These are phyloP conservation scores for Glyptemys insculpta DNA, from an alignment of 2,797 vertebrate genomes.

Conservation along the genomic window DNA sequence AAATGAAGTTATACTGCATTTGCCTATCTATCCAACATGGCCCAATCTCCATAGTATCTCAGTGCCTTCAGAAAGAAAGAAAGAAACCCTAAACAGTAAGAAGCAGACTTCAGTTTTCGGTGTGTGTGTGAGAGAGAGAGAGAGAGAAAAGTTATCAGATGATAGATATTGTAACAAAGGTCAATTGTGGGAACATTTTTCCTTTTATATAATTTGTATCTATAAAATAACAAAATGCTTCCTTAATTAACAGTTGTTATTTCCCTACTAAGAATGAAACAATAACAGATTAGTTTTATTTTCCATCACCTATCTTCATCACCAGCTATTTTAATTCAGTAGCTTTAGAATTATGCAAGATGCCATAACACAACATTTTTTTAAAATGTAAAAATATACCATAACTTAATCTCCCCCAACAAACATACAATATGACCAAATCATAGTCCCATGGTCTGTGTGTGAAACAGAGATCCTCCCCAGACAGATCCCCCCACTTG, in stretches of 20 bases:
- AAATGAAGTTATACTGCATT: background rate
- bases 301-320: background rate
- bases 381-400: no score
- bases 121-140: no score
- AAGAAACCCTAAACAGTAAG: no score
- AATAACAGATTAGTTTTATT: background rate
- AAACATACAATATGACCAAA: no score
- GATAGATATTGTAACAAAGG: background rate
- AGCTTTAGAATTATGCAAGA: background rate
- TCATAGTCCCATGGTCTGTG: no score
- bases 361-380: background rate
- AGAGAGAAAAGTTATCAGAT: no score
- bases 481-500: no score
- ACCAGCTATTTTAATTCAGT: background rate
- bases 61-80: background rate
- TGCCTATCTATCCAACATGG: background rate
- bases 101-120: no score
- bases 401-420: background rate
- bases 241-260: background rate
- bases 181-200: background rate
- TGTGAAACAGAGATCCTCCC: no score
- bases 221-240: background rate
- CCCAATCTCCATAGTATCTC: background rate
- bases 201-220: background rate
- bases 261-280: background rate